Base-by-base conservation (phyloP, 1,140 invertebrate species). In the Adelges cooleyi region DNA sequence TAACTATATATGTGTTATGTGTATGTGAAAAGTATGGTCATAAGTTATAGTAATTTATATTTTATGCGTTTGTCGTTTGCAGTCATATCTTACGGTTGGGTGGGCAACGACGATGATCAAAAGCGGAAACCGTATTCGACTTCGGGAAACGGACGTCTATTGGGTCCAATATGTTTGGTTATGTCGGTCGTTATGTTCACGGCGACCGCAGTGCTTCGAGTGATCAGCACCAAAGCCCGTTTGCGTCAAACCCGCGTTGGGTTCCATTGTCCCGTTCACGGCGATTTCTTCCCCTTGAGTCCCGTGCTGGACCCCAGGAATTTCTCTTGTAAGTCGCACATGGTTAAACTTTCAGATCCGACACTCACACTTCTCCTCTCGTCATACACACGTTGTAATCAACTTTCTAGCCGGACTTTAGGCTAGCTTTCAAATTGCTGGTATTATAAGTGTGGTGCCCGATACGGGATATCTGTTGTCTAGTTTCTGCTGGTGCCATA, bases 241-340 rank as follows among this genome's bases (percentile, higher is more conserved):
- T 77, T 78, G 40, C 77, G 80, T n/a, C 81, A 85, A 70, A 79
- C 84, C 48, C 76, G 83, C 18, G 78, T 86, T 50, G 84, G 84
- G 52, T 87, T 86, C 74, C 84, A 86, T 74, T 87, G 85, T 74
- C 85, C 85, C 15, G 78, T 87, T 20, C 85, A 87, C 69, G 85
- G 85, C 0, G 85, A 86, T 73, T 87, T 87, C 74, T 87, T 85
- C 71, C 85, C 85, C 2, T 27, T 67, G 2, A 67, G 66, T 29
- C 66, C 66, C 4, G 51, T 40, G 1, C 53, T 56, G 13, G 54
- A 67, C 25, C 66, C 66, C 2, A 59, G 66, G 17, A 67, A 67
- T 22, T 67, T 59, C 22, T 67, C 66, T 1, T 67, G 66, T 67
- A 22, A 59, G 66, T 65, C 3, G 40, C 15, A 27, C 44, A 22